Evolutionary conservation across 2,888 invertebrate species (phyloP).

Genomic region (Tridacna crocea): DNA sequence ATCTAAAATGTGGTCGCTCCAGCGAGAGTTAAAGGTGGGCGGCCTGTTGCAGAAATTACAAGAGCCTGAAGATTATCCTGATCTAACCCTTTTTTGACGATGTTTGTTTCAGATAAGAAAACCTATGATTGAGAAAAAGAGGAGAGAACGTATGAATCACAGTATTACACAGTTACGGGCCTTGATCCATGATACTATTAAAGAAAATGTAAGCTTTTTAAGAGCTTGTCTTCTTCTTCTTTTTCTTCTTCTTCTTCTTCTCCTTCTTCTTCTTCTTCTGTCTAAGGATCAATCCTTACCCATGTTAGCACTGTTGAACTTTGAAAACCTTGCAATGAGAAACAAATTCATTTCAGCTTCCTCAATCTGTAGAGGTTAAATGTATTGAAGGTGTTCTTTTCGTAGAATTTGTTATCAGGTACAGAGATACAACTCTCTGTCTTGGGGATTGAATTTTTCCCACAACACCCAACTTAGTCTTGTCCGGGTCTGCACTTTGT

Average conservation of each 20-base stretch:
- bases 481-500: background rate
- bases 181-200: constrained; percentile 10
- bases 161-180: constrained; percentile 23
- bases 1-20: too few species aligned
- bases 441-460: too few species aligned
- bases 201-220: constrained; percentile 13
- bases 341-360: too few species aligned
- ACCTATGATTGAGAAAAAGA: constrained; percentile 6
- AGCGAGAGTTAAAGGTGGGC: too few species aligned
- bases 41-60: too few species aligned
- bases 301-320: background rate
- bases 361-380: too few species aligned
- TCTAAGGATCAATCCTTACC: background rate
- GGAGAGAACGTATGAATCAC: constrained; percentile 19
- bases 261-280: background rate
- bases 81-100: too few species aligned
- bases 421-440: too few species aligned
- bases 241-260: too few species aligned
- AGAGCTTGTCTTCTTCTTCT: background rate
- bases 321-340: background rate
- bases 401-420: too few species aligned
- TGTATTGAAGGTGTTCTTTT: too few species aligned
- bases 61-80: too few species aligned
- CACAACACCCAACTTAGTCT: background rate
- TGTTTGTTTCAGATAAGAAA: constrained; percentile 14